A percentile compares a stretch with the other conserved stretches of the same genome.
phyloP scores from a whole-genome alignment of 2,113 vertebrate species.

The Lichenostomus cassidix region DNA sequence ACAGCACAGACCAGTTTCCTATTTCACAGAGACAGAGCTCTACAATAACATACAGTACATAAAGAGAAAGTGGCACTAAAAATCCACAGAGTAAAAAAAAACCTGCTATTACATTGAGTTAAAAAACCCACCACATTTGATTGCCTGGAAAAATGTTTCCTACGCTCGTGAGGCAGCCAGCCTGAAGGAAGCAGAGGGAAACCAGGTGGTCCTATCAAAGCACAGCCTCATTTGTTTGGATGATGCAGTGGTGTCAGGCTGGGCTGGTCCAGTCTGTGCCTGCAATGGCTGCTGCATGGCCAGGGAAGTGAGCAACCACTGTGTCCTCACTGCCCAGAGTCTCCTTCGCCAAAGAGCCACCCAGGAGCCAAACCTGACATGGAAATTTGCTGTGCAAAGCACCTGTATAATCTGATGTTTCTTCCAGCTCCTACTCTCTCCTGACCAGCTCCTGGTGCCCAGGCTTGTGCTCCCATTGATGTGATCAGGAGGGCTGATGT shows the following conservation, averaged over 20 bases:
- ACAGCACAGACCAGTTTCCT: not conserved
- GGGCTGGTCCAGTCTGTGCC: not conserved
- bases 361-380: fast-evolving
- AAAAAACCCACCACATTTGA: not conserved
- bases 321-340: fast-evolving
- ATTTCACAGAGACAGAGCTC: not conserved
- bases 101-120: not conserved
- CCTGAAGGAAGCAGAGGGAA: not conserved
- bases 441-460: not conserved
- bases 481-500: fast-evolving
- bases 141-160: not conserved
- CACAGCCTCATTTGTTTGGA: not conserved
- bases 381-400: not conserved
- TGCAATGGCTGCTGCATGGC: fast-evolving
- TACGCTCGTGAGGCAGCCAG: not conserved
- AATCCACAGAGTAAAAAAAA: not conserved
- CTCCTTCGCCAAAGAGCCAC: fast-evolving
- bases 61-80: not conserved
- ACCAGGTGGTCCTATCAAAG: not conserved
- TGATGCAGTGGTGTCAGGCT: fast-evolving
- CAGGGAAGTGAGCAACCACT: fast-evolving
- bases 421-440: not conserved
- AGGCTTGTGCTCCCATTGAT: fast-evolving
- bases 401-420: not conserved
- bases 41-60: not conserved